Conservation (phyloP, 2,888 invertebrate species). For the Epirrita christyi region DNA sequence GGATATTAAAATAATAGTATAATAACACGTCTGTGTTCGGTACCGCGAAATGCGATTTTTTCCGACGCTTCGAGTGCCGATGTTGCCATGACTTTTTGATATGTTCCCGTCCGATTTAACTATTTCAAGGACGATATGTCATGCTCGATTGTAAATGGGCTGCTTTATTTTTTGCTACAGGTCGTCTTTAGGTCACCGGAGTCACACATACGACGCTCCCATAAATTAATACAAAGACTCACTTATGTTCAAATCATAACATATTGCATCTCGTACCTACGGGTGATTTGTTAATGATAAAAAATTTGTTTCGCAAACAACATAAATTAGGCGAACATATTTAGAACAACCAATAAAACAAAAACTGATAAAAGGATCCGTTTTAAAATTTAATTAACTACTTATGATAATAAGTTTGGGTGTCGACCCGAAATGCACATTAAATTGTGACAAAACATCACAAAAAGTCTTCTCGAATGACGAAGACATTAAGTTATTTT, state of each 20-base stretch:
- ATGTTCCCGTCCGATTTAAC: constrained; percentile 72
- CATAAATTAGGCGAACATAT: constrained; percentile 56
- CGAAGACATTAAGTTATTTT: constrained; percentile 73
- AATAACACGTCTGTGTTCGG: constrained; percentile 78
- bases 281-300: constrained; percentile 44
- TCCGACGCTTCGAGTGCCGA: constrained; percentile 44
- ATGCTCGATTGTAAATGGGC: constrained; percentile 64
- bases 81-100: constrained; percentile 70
- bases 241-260: constrained; percentile 51
- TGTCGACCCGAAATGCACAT: constrained; percentile 61
- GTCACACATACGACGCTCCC: constrained; percentile 67
- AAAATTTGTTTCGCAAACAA: constrained; percentile 55
- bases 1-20: constrained; percentile 75
- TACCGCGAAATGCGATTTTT: constrained; percentile 68
- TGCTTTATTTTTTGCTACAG: constrained; percentile 75
- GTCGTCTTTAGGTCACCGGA: constrained; percentile 75
- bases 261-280: constrained; percentile 40
- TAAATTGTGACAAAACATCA: constrained; percentile 69
- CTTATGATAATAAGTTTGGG: constrained; percentile 73
- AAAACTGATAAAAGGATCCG: constrained; percentile 64
- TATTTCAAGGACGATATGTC: constrained; percentile 75
- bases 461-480: constrained; percentile 67
- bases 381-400: constrained; percentile 74
- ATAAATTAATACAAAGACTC: constrained; percentile 63
- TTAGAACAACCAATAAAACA: constrained; percentile 58